A percentile compares a stretch with the other conserved stretches of the same genome.
Evolutionary conservation across 1,140 invertebrate species (phyloP).

Genomic region (Drosophila pachea): DNA sequence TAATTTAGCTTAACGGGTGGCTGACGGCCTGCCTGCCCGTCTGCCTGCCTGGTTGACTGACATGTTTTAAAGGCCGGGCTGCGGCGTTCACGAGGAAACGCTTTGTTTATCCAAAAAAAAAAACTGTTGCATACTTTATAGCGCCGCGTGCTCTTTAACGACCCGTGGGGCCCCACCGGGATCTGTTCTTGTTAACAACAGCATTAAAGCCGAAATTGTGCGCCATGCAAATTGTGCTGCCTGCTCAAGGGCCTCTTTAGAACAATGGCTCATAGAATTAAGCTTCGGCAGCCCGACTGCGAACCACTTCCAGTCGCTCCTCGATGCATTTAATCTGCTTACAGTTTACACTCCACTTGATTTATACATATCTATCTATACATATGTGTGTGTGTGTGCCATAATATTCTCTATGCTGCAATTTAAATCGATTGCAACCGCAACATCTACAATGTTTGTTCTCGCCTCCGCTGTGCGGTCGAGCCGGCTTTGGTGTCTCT

Average conservation of each 20-base stretch:
- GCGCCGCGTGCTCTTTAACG: conserved; percentile 24
- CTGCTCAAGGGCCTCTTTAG: conserved; percentile 38
- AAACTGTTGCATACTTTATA: conserved; percentile 35
- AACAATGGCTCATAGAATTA: conserved; percentile 9
- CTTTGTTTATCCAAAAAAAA: conserved; percentile 33
- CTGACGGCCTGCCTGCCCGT: not conserved
- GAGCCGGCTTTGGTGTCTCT: no score
- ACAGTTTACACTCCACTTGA: conserved; percentile 26
- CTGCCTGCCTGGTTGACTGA: not conserved
- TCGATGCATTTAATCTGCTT: conserved; percentile 17
- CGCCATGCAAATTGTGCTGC: conserved; percentile 51
- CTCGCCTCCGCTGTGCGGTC: no score
- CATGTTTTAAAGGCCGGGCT: conserved; percentile 1
- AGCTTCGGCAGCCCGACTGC: not conserved
- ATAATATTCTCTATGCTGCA: no score
- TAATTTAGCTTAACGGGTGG: not conserved
- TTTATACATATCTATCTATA: not conserved
- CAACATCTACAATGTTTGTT: no score
- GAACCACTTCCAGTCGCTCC: no score
- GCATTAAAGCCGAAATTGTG: conserved; percentile 48
- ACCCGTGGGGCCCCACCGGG: not conserved
- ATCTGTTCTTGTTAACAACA: conserved; percentile 34
- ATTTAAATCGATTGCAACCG: no score
- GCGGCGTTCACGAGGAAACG: conserved; percentile 14
- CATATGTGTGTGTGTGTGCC: no score